Evolutionary conservation across 2,888 invertebrate genomes (phyloP), one percentile per base, ranked within the genome.

Genomic region (Brachylomia viminalis): DNA sequence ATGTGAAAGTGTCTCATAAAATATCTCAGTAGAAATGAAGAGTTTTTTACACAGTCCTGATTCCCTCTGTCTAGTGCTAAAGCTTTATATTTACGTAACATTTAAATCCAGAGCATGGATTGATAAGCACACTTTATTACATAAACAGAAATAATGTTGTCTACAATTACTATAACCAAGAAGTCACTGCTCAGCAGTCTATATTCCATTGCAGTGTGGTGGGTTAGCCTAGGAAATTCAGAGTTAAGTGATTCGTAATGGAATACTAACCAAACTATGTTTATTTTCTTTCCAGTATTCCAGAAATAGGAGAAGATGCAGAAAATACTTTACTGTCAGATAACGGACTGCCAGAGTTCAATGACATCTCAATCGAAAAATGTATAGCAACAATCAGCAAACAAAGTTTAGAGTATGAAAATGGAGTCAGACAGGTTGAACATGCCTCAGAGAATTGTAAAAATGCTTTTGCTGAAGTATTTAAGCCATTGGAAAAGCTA

Each of bases 331-430:
- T 99, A 33, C 93, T 99, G 15, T 97, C 98, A 80, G 97, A 98
- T 75, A 97, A 97, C 88, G 98, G 98, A 0, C 95, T 98, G 62
- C 99, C 99, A 10, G 98, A 98, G 90, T 99, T 99, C 92, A 98
- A 97, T 88, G 97, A 97, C 80, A 96, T 99, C 33, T 98, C 98
- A 2, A 98, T 98, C 66, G 98, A 99, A 93, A 98, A 98, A 94
- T 99, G 98, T 92, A 97, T 98, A 78, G 98, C 98, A 3, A 98
- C 98, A 10, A 98, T 99, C 86, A 98, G 98, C 49, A 98, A 98
- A 92, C 98, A 98, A 89, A 97, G 98, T 0, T 95, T 98, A 52
- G 98, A 98, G 77, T 98, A 98, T 90, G 99, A 99, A 94, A 97
- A 98, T 88, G 97, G 97, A 27, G 97, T 99, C 0, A 97, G 97